Conservation (phyloP, 2,113 vertebrate genomes). For the Caranx ignobilis region DNA sequence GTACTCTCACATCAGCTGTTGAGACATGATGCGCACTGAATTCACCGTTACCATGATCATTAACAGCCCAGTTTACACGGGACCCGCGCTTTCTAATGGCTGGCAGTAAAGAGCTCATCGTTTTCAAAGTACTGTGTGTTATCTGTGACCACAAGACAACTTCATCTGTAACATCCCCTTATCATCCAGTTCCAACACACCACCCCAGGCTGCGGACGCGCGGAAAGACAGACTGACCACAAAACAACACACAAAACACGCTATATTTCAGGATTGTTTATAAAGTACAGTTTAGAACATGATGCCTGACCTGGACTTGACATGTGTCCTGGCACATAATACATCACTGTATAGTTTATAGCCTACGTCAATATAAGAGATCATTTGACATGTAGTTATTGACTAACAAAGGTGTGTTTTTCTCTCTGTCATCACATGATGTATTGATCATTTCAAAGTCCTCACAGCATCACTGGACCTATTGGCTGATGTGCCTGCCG, state of each 20-base stretch:
- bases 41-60: too few species aligned
- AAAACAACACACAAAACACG: too few species aligned
- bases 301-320: background rate
- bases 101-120: slow-evolving; percentile 53
- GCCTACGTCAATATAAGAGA: background rate
- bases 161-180: slow-evolving; percentile 49
- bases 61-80: background rate
- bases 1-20: too few species aligned
- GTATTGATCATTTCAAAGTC: slow-evolving; percentile 34
- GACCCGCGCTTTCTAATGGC: slow-evolving; percentile 35
- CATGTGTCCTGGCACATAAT: background rate
- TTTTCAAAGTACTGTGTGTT: slow-evolving; percentile 41
- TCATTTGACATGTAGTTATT: background rate
- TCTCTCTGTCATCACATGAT: slow-evolving; percentile 32
- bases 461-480: slow-evolving; percentile 29
- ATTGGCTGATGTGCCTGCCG: slow-evolving; percentile 2
- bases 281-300: background rate
- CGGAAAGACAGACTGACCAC: background rate
- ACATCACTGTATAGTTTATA: background rate
- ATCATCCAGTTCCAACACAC: slow-evolving; percentile 49
- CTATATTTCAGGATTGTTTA: background rate
- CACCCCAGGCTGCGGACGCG: slow-evolving; percentile 3
- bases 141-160: slow-evolving; percentile 52
- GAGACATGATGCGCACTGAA: too few species aligned
- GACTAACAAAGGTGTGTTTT: background rate